A percentile compares a stretch with the other conserved stretches of the same genome.
These are phyloP conservation scores for Lepidothrix coronata DNA, from an alignment of 2,113 vertebrate genomes.

Conservation along the genomic window DNA sequence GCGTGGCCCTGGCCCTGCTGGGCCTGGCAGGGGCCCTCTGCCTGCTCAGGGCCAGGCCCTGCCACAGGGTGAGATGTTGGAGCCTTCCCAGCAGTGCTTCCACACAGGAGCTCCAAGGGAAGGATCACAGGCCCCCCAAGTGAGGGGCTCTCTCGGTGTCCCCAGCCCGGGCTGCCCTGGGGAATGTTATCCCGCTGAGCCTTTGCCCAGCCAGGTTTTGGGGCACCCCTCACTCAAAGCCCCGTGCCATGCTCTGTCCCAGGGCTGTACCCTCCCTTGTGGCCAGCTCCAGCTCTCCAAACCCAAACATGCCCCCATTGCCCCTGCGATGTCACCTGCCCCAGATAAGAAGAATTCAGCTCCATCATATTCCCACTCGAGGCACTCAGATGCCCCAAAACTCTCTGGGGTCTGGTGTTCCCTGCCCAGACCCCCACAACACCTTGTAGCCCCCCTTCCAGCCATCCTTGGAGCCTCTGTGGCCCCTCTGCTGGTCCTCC, in stretches of 20 bases:
- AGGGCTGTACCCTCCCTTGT: not conserved
- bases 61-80: not conserved
- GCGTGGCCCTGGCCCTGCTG: not conserved
- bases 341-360: not conserved
- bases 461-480: not conserved
- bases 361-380: accelerated
- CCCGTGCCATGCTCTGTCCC: not conserved
- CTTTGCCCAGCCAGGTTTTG: not conserved
- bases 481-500: not conserved
- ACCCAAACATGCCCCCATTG: accelerated
- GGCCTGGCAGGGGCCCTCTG: accelerated
- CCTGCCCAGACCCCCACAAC: not conserved
- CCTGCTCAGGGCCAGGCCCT: not conserved
- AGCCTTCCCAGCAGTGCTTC: accelerated
- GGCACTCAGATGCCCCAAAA: not conserved
- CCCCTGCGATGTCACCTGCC: not conserved
- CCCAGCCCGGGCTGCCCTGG: not conserved
- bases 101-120: accelerated
- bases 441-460: not conserved
- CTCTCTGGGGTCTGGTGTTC: not conserved
- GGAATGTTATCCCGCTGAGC: not conserved
- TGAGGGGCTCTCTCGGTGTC: not conserved
- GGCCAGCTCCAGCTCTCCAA: not conserved
- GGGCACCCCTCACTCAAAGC: not conserved
- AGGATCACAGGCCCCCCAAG: not conserved